Conservation (phyloP, 2,113 vertebrate genomes). For the Ancistrus triradiatus region DNA sequence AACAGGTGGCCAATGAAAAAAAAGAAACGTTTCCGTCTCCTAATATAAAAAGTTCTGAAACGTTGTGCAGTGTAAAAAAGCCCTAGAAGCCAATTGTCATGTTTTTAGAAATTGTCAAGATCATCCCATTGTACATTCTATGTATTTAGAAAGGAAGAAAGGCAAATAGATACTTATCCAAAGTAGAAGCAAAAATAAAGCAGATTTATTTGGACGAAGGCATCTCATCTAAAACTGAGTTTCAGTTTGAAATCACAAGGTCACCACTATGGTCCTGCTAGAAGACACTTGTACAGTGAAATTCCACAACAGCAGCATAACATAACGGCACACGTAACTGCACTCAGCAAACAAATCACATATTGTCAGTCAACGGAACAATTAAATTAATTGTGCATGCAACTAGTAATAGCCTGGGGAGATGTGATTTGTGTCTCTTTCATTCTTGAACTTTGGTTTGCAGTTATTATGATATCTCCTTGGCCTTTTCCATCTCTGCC, state of each 20-base stretch:
- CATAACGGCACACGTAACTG: constrained; percentile 57
- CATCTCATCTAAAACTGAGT: constrained; percentile 58
- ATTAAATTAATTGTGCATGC: constrained; percentile 81
- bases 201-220: constrained; percentile 60
- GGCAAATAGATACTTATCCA: constrained; percentile 42
- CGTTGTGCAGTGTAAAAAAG: neutral
- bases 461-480: constrained; percentile 63
- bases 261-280: constrained; percentile 55
- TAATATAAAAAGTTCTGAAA: too few relatives aligned
- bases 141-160: constrained; percentile 31
- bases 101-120: constrained; percentile 22
- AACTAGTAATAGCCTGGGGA: constrained; percentile 66
- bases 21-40: too few relatives aligned
- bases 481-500: constrained; percentile 57
- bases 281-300: constrained; percentile 60
- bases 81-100: constrained; percentile 4
- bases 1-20: too few relatives aligned
- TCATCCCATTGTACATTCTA: constrained; percentile 17
- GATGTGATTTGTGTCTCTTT: constrained; percentile 32
- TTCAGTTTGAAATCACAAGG: constrained; percentile 43
- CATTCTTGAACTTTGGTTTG: constrained; percentile 31
- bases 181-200: constrained; percentile 63
- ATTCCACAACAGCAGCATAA: constrained; percentile 66
- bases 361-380: constrained; percentile 63
- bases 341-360: constrained; percentile 60